These are phyloP conservation scores for Pogonognathellus flavescens DNA, from an alignment of 1,140 invertebrate species.

Conservation along the genomic window DNA sequence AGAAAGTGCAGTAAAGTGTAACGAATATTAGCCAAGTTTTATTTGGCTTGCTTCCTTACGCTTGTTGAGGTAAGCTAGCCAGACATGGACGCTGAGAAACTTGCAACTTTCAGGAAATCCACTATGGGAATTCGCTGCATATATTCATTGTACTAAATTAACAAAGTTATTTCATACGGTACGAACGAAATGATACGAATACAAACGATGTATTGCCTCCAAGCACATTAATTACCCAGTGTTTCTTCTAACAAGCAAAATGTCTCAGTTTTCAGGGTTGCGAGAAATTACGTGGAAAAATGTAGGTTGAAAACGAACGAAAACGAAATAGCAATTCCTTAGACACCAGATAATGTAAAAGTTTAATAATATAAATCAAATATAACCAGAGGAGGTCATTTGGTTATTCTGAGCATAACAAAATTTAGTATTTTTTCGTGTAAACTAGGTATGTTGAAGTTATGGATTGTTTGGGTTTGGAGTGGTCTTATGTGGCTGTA, in stretches of 20 bases:
- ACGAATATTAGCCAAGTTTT: slow-evolving; percentile 34
- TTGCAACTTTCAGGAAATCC: slow-evolving; percentile 22
- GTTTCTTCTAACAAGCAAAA: neutral
- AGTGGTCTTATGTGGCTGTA: neutral
- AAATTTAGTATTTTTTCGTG: neutral
- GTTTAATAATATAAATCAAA: slow-evolving; percentile 4
- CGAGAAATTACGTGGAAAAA: slow-evolving; percentile 14
- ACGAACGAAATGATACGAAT: neutral
- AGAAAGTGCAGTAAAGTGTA: slow-evolving; percentile 14
- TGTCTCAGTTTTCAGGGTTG: neutral
- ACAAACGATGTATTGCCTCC: slow-evolving; percentile 10
- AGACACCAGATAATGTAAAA: neutral
- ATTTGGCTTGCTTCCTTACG: slow-evolving; percentile 5
- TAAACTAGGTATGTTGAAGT: neutral
- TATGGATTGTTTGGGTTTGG: neutral
- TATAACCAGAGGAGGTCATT: slow-evolving; percentile 12
- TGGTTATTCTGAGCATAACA: neutral
- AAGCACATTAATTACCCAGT: slow-evolving; percentile 22
- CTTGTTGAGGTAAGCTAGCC: neutral
- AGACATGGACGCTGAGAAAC: neutral
- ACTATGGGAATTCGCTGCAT: slow-evolving; percentile 5
- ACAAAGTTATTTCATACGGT: slow-evolving; percentile 37
- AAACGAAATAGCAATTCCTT: neutral
- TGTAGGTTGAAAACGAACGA: neutral
- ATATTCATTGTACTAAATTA: slow-evolving; percentile 31